Evolutionary conservation across 2,888 invertebrate species (phyloP), one percentile per base, ranked within the genome.

Genomic region (Podabrus alpinus): DNA sequence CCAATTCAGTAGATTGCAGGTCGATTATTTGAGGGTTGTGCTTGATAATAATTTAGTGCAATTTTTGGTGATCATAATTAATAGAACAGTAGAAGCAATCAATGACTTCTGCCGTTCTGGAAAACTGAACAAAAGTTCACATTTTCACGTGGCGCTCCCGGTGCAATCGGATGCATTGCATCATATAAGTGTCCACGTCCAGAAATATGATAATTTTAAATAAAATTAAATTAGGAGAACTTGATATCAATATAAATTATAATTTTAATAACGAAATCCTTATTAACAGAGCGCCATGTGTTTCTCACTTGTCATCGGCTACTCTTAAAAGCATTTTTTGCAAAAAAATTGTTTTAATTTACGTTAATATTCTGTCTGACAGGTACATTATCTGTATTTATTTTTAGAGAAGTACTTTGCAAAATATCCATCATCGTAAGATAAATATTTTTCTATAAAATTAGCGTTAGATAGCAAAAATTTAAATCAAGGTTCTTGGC

Each of bases 331-430:
- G 45, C 45, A 45, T 45, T 45, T 45, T 45, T 45, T 45, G 45
- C 45, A 45, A 45, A 45, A 45, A 45, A 45, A 45, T 17, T 17
- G 62, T 64, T 17, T 17, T 19, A 64, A 64, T 19, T 64, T 64
- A 45, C 17, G 62, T 64, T 64, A 64, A 64, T 19, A 64, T 64
- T 64, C n/a, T 64, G 62, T 64, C 62, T 64, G 62, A 19, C 62
- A 64, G 62, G 62, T 64, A 61, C 17, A 64, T 21, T 64, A 19
- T 64, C 17, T 17, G 62, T 64, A 21, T 64, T 64, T 64, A 64
- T 64, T 64, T 64, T 64, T 64, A 19, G 17, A 9, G n/a, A 15
- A 64, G 62, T 64, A 64, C 21, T 64, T 64, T 64, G 62, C 62
- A 64, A 19, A 64, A 19, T 64, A 64, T 64, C 62, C 62, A 64